Base-by-base conservation (phyloP, 1,140 invertebrate genomes). In the Harpegnathos saltator region DNA sequence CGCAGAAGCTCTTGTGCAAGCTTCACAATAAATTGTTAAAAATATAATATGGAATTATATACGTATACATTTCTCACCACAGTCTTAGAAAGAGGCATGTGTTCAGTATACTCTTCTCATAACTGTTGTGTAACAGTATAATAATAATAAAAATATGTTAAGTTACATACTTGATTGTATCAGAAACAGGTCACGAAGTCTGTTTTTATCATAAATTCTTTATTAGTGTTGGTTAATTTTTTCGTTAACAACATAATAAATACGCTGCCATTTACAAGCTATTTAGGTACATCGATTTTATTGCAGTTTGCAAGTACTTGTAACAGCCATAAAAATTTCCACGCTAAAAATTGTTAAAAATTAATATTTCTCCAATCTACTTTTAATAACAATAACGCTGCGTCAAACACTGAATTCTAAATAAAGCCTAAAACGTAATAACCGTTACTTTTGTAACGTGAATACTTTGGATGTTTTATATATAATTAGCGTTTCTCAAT, bases 1-100 rank as follows among this genome's bases (percentile, higher is more conserved):
- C 62, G 97, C 97, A 62, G 98, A 99, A 95, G 98, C 98, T 86
- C 95, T 99, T 89, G 97, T 98, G 59, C 97, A 97, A 94, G 98
- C 98, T 86, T 95, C 96, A 26, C 95, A 96, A 92, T 97, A 96
- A 95, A 93, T 72, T 11, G 12, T 86, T 73, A 66, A 33, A 59
- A 74, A 0, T 38, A 83, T 38, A 83, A 62, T 59, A 29, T 80
- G 14, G 29, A 66, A 68, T 78, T 69, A 69, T 33, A 83, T 83
- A 58, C 50, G 71, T 72, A 65, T 56, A 61, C 65, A 65, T 71
- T 69, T 38, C 63, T 80, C 52, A 50, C 17, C 26, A 61, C 44
- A 11, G 59, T 59, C 24, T 78, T 87, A 44, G 83, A 72, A 44
- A 48, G 69, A 82, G 38, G n/a, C 52, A 84, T 58, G 17, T 85